These are phyloP conservation scores for Cervus canadensis DNA, from an alignment of 2,113 vertebrate genomes.

Conservation along the genomic window DNA sequence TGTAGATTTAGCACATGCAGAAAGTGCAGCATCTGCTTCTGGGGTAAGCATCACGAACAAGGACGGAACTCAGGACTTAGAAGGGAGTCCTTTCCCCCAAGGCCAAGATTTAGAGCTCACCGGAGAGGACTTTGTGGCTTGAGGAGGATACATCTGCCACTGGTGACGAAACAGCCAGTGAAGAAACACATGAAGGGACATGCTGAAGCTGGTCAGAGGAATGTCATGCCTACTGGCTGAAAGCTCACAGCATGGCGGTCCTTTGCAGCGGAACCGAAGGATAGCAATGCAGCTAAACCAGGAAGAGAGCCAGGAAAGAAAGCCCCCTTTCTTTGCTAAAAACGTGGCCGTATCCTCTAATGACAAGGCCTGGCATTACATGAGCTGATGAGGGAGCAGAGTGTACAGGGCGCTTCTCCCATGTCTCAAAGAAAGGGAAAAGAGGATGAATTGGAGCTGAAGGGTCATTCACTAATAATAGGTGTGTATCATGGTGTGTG, in stretches of 20 bases:
- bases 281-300: background rate
- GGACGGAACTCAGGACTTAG: background rate
- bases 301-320: background rate
- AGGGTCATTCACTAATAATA: background rate
- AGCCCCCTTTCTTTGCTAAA: background rate
- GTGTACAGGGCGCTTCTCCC: background rate
- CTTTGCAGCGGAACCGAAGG: background rate
- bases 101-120: background rate
- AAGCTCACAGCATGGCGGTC: background rate
- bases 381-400: background rate
- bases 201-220: background rate
- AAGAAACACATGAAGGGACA: background rate
- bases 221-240: background rate
- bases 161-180: background rate
- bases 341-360: background rate
- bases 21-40: background rate
- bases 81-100: background rate
- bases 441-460: background rate
- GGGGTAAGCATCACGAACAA: background rate
- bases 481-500: background rate
- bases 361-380: background rate
- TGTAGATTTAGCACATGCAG: background rate
- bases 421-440: background rate
- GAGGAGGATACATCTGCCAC: fast-evolving
- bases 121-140: background rate